Evolutionary conservation across 2,797 vertebrate genomes (phyloP).

Genomic region (Pteronotus mesoamericanus): DNA sequence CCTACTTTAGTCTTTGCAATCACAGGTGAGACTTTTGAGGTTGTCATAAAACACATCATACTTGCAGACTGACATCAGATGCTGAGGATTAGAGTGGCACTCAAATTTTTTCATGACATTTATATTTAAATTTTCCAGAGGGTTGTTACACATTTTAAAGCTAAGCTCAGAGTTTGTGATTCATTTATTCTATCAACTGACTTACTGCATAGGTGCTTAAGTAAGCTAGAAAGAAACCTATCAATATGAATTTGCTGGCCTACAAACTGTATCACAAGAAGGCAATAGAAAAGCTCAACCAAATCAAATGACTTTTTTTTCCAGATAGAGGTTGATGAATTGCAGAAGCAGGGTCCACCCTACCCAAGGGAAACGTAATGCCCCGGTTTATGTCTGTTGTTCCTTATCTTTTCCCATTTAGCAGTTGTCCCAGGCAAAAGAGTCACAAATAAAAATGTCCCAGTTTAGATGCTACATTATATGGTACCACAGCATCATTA

Average conservation of each 20-base stretch:
- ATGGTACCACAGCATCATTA: not conserved
- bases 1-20: not conserved
- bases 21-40: not conserved
- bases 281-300: not conserved
- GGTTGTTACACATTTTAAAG: slow-evolving; percentile 12
- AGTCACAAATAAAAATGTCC: not conserved
- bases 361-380: not conserved
- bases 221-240: not conserved
- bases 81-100: not conserved
- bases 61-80: slow-evolving; percentile 28
- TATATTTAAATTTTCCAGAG: slow-evolving; percentile 21
- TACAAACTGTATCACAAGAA: not conserved
- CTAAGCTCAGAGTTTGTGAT: slow-evolving; percentile 19
- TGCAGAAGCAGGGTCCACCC: not conserved
- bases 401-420: not conserved
- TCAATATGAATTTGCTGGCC: not conserved
- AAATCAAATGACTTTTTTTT: not conserved
- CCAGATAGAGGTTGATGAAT: not conserved
- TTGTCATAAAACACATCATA: not conserved
- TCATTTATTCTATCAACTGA: not conserved
- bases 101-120: not conserved
- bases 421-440: not conserved
- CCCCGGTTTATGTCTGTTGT: not conserved
- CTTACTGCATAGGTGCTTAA: not conserved
- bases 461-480: not conserved